Evolutionary conservation across 2,888 invertebrate genomes (phyloP).

Genomic region (Muscina levida): DNA sequence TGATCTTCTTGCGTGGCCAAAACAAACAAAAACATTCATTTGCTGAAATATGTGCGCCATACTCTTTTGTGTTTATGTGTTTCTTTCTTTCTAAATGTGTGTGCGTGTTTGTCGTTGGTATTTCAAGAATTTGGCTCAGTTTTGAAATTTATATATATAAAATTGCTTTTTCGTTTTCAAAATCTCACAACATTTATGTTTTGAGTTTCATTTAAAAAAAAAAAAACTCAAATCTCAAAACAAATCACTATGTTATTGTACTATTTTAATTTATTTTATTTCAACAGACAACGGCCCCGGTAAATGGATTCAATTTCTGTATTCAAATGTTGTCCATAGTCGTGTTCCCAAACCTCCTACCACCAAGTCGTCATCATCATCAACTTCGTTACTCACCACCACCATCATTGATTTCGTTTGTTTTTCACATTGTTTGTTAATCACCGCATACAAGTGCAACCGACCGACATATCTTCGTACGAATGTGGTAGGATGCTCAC

Average conservation of each 20-base stretch:
- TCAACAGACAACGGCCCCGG: conserved; percentile 79
- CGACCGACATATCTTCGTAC: not conserved
- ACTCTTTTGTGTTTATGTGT: conserved; percentile 3
- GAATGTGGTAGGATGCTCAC: conserved; percentile 2
- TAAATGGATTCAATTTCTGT: conserved; percentile 74
- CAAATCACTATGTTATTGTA: conserved; percentile 39
- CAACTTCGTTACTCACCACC: conserved; percentile 45
- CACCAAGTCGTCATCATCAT: conserved; percentile 1
- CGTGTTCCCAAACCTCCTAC: not conserved
- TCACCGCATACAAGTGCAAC: not conserved
- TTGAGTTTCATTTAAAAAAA: conserved; percentile 36
- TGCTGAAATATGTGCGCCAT: conserved; percentile 4
- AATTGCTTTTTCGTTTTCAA: conserved; percentile 11
- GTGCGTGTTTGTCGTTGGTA: conserved; percentile 64
- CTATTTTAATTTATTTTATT: conserved; percentile 66
- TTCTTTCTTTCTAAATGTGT: conserved; percentile 34
- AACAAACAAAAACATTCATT: conserved; percentile 32
- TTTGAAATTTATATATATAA: not conserved
- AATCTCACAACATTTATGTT: no score
- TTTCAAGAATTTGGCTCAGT: not conserved
- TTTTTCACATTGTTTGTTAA: conserved; percentile 49
- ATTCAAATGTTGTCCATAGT: conserved; percentile 14
- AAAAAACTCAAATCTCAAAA: no score
- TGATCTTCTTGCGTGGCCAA: conserved; percentile 17
- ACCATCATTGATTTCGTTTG: conserved; percentile 58